Evolutionary conservation across 2,797 vertebrate genomes (phyloP), one percentile per base, ranked within the genome.

Genomic region (Myotis myotis): DNA sequence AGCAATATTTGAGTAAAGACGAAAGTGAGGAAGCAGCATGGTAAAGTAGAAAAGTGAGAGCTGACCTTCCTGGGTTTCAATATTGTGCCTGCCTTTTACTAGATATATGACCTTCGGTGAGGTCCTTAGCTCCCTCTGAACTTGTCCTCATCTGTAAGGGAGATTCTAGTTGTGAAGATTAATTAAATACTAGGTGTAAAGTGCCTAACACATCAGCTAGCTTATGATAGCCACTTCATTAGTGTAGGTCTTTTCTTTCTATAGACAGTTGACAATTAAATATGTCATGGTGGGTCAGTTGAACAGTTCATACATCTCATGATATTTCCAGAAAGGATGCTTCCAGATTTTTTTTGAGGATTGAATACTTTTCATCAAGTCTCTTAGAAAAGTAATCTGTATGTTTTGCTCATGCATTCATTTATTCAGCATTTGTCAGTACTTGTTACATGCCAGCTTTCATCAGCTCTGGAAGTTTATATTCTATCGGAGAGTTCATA

Each of bases 311-410:
- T 66, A 9, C 19, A 72, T 9, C 51, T 87, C 36, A 25, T 33
- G 55, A 4, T 20, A 44, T 86, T 78, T 95, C 55, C 70, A 74
- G 68, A 91, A 95, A 60, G 87, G 22, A 89, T 87, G 44, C 25
- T 38, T 2, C n/a, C 15, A 78, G 57, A 68, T 62, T 68, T 44
- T 72, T 3, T 87, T 41, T 64, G 4, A 93, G 49, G 33, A 79
- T 55, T 71, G 28, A 2, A 3, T 81, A 23, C 60, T 28, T 94
- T 94, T 86, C 8, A 19, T 93, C 53, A 51, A 68, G 17, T 60
- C 5, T 81, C 23, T 95, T 41, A 30, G 53, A 74, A 92, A 68
- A 90, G 57, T 71, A 28, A 62, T 84, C 13, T 71, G 20, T 55
- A 30, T 17, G 5, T 68, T 95, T 93, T 95, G 51, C 68, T 33